A percentile compares a stretch with the other conserved stretches of the same genome.
phyloP scores from a whole-genome alignment of 2,797 vertebrate species.

The Hypotaenidia okinawae region DNA sequence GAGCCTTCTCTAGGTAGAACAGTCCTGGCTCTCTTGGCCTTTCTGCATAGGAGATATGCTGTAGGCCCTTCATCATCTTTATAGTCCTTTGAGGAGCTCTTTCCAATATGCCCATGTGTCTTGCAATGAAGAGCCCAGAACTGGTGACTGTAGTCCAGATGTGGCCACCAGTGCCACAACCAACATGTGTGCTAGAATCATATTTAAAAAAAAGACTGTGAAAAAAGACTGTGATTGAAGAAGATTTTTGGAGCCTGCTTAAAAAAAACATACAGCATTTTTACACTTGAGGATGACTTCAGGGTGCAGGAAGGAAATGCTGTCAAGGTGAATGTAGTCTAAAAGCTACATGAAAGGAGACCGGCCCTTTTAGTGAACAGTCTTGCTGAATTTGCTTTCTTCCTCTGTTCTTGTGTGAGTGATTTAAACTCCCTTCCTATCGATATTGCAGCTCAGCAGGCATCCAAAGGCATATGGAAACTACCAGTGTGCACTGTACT shows the following conservation, averaged over 20 bases:
- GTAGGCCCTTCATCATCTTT: neutral
- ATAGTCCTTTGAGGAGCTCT: neutral
- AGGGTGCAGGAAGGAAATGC: neutral
- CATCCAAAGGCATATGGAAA: constrained; percentile 10
- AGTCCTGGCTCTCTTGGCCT: neutral
- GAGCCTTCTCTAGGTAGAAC: neutral
- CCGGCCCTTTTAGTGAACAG: neutral
- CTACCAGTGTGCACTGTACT: neutral
- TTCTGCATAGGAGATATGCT: neutral
- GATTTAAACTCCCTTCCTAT: constrained; percentile 6
- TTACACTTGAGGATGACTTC: neutral
- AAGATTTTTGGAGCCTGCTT: neutral
- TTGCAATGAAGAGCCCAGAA: neutral
- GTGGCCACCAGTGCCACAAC: neutral
- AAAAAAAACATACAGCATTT: neutral
- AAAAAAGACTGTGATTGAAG: neutral
- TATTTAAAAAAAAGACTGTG: neutral
- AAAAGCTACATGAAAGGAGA: neutral
- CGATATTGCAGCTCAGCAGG: constrained; percentile 29
- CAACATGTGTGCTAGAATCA: neutral
- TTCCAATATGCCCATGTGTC: neutral
- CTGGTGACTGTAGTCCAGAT: neutral
- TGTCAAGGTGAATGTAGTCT: neutral
- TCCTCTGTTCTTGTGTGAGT: neutral
- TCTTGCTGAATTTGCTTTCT: neutral